These are phyloP conservation scores for Eilema depressum DNA, from an alignment of 2,888 invertebrate species.

Conservation along the genomic window DNA sequence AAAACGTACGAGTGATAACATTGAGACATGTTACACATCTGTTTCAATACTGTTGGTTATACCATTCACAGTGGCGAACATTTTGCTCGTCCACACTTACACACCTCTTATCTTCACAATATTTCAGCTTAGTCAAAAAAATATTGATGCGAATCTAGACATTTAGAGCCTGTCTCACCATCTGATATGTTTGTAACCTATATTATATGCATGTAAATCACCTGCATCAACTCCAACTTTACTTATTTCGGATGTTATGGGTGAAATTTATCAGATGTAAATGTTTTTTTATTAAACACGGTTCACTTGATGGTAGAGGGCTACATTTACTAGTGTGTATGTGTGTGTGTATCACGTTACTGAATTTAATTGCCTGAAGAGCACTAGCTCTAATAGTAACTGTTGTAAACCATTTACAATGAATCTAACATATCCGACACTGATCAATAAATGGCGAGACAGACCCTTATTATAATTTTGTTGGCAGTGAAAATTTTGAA, in stretches of 20 bases:
- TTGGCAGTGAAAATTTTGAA: conserved; percentile 11
- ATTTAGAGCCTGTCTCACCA: neutral
- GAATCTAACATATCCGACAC: neutral
- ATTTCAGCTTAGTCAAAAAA: conserved; percentile 3
- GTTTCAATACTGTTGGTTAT: conserved; percentile 10
- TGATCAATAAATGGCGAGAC: neutral
- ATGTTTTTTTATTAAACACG: neutral
- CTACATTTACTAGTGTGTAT: too few relatives aligned
- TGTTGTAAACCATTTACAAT: neutral
- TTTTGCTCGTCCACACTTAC: neutral
- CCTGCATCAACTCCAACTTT: neutral
- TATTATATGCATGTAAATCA: neutral
- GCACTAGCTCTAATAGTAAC: neutral
- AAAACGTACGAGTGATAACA: conserved; percentile 55
- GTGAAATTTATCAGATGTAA: too few relatives aligned
- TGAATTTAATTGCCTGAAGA: neutral
- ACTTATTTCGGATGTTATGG: neutral
- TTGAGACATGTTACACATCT: conserved; percentile 18
- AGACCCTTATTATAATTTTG: neutral
- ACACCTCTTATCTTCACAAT: neutral
- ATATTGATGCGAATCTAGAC: conserved; percentile 1
- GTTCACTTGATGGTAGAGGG: neutral
- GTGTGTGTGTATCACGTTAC: neutral
- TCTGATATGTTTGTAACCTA: neutral
- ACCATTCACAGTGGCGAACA: neutral